phyloP scores from a whole-genome alignment of 2,888 invertebrate genomes.

The Diarsia rubi region DNA sequence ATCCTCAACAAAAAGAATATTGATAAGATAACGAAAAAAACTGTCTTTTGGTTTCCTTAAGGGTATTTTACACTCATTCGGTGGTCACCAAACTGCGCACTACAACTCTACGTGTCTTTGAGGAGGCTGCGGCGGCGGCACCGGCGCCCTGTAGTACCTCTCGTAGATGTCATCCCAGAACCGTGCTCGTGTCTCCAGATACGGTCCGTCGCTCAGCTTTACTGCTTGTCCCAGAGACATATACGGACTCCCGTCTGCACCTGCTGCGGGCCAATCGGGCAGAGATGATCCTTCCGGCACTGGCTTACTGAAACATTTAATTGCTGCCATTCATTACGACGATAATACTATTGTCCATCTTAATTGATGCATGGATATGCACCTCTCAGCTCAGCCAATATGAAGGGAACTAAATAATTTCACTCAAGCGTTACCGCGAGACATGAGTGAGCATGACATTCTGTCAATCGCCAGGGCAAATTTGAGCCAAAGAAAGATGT shows the following conservation, averaged over 20 bases:
- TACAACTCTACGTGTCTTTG: conserved; percentile 11
- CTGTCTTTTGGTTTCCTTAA: not conserved
- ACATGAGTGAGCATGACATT: no score
- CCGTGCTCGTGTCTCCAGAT: conserved; percentile 63
- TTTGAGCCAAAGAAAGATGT: no score
- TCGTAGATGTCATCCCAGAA: conserved; percentile 78
- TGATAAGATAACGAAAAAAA: not conserved
- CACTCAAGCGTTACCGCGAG: not conserved
- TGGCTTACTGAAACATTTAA: conserved; percentile 69
- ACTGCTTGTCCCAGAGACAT: conserved; percentile 70
- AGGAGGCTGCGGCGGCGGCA: conserved; percentile 63
- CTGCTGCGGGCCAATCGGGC: conserved; percentile 71
- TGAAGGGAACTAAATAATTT: no score
- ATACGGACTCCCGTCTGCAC: conserved; percentile 65
- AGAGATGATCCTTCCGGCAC: conserved; percentile 66
- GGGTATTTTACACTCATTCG: not conserved
- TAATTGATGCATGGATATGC: not conserved
- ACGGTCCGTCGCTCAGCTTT: conserved; percentile 59
- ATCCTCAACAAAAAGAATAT: not conserved
- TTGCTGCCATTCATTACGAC: not conserved
- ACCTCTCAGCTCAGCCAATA: no score
- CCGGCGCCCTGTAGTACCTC: conserved; percentile 69
- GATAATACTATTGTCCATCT: not conserved
- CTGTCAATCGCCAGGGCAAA: no score
- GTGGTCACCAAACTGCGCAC: not conserved